phyloP scores from a whole-genome alignment of 2,113 vertebrate species.

The Empidonax traillii region DNA sequence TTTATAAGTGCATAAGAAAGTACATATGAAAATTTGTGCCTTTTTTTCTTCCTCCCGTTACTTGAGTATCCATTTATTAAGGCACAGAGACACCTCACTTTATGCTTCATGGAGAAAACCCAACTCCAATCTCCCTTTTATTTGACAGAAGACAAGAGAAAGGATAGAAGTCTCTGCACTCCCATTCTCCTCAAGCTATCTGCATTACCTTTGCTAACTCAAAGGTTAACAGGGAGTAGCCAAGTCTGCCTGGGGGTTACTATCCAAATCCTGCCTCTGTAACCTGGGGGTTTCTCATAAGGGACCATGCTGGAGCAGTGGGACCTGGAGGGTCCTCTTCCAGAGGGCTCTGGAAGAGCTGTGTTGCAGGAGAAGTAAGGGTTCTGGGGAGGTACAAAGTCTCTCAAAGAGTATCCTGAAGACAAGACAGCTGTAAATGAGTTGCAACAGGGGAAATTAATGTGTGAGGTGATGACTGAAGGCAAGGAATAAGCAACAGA shows the following conservation, averaged over 20 bases:
- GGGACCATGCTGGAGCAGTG: neutral
- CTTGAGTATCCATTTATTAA: neutral
- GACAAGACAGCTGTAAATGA: neutral
- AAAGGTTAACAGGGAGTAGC: neutral
- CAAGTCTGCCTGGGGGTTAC: neutral
- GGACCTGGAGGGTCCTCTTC: neutral
- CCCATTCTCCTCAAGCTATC: neutral
- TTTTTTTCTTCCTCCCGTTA: neutral
- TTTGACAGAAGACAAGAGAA: neutral
- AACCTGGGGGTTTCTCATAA: neutral
- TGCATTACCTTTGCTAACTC: neutral
- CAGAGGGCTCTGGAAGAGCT: neutral
- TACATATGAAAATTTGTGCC: neutral
- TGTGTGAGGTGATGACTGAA: neutral
- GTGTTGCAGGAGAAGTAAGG: neutral
- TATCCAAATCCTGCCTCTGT: neutral
- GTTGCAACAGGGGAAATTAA: neutral
- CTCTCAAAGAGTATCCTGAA: neutral
- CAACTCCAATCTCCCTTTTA: neutral
- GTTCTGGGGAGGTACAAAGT: neutral
- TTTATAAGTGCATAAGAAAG: neutral
- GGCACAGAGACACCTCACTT: neutral
- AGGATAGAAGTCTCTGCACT: neutral
- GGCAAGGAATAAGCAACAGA: neutral
- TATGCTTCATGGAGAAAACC: neutral